These are phyloP conservation scores for Pandemis heparana DNA, from an alignment of 2,888 invertebrate genomes.

Conservation along the genomic window DNA sequence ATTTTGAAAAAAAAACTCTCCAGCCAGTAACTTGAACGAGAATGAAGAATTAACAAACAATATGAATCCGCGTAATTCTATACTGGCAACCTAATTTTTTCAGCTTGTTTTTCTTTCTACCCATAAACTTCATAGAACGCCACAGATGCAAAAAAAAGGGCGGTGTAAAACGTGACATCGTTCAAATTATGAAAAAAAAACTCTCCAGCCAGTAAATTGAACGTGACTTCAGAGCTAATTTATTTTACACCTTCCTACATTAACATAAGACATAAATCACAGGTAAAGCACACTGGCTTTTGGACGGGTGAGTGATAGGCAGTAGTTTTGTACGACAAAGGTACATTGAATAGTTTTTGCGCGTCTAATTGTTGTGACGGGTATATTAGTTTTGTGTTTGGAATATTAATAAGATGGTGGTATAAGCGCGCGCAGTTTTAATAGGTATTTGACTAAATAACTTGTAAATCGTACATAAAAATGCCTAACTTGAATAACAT, in stretches of 20 bases:
- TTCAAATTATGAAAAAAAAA: not conserved
- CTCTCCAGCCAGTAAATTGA: not conserved
- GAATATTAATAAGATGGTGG: constrained; percentile 26
- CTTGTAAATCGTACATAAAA: not conserved
- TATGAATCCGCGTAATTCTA: not conserved
- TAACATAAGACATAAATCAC: constrained; percentile 12
- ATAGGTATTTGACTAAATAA: constrained; percentile 2
- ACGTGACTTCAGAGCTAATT: not conserved
- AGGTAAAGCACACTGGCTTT: not conserved
- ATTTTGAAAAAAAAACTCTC: not conserved
- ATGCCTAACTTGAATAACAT: not conserved
- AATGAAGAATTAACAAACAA: not conserved
- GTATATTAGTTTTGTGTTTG: constrained; percentile 28
- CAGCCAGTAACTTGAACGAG: not conserved
- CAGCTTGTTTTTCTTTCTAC: not conserved
- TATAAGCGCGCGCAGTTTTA: not conserved
- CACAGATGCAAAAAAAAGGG: not conserved
- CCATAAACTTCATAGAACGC: not conserved
- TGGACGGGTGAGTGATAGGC: constrained; percentile 16
- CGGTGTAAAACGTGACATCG: not conserved
- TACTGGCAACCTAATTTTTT: not conserved
- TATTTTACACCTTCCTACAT: constrained; percentile 5
- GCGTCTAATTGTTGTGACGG: constrained; percentile 36
- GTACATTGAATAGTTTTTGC: constrained; percentile 37
- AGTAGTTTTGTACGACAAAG: constrained; percentile 23